Base-by-base conservation (phyloP, 2,113 vertebrate species). In the Casuarius casuarius region DNA sequence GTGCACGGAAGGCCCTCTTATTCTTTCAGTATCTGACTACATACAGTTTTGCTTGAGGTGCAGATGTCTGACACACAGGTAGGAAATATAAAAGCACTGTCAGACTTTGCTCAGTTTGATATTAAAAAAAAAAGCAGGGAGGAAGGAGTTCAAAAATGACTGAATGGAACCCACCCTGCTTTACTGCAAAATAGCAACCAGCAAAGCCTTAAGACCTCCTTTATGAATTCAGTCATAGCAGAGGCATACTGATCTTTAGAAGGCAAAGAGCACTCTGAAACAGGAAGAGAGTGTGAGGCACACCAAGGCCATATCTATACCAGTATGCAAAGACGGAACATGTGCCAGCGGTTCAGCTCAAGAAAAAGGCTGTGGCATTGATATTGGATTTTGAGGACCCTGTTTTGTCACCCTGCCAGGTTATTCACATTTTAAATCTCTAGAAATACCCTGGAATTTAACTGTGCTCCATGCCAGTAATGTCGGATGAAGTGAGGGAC, bases 331-430 rank as follows among this genome's bases (percentile, higher is more conserved):
- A 73, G 52, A 15, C 10, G 10, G 51, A 72, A 12, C 40, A 9
- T 2, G 56, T 70, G 71, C 48, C 91, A 63, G 59, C 22, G 31
- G 73, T 52, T 49, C 73, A 87, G 87, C 81, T 33, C 91, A 48
- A 78, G 56, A 38, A 76, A 74, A 91, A 65, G 25, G 44, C 89
- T 68, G n/a, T 91, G 84, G 89, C 86, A 92, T 65, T 9, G 14
- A 5, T 5, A 22, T 5, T 26, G 48, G 22, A 93, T 95, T 94
- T 91, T 90, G 58, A 95, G 73, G 80, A 68, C 92, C 89, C 83
- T 56, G 51, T 86, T 97, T 87, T 95, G 90, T 77, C 89, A 82
- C 38, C 12, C 38, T 3, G 2, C 20, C 81, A 35, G 33, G 26
- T 79, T 85, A 58, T 83, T n/a, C 84, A 28, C 54, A 42, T 91